Base-by-base conservation (phyloP, 2,113 vertebrate species). In the Melanotaenia duboulayi region DNA sequence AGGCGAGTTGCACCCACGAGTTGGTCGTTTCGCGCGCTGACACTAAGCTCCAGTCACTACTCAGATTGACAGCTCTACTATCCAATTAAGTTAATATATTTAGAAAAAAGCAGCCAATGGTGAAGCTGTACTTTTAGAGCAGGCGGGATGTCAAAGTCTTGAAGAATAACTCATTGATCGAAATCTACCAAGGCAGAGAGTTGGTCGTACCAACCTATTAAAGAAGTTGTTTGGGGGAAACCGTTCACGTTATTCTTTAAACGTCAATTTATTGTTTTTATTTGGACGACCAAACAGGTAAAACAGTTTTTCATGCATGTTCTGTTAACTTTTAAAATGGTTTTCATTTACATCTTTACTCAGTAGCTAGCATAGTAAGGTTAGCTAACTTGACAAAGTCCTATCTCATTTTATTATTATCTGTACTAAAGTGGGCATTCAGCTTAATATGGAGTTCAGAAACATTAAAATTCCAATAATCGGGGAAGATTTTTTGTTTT, bases 11-110 rank as follows among this genome's bases (percentile, higher is more conserved):
- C 81, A 88, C 86, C 87, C 85, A 91, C 94, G 94, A 94, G 94
- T 94, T 64, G 71, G 79, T 80, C 62, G 58, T 92, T 95, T 95
- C 94, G 94, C 94, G 94, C 93, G 94, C 94, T 94, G 89, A 86
- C 63, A 23, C 71, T 87, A 91, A 91, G 90, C 90, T 87, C 92
- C 93, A 86, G 78, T 85, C 90, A 78, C 76, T 64, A n/a, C 40
- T 0, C 0, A 46, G 82, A 92, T 51, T 39, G 91, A 91, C 87
- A 69, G 35, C 40, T 7, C 1, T 17, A 0, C 1, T 0, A 51
- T 0, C 93, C 90, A 89, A 92, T 93, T 1, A 58, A 7, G 0
- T 2, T 0, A 0, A 3, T 5, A 0, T 13, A 22, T 10, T 6
- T 0, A 8, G 67, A 61, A 3, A 0, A 0, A 8, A 9, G 1